Base-by-base conservation (phyloP, 2,113 vertebrate genomes). In the Crotalus tigris region DNA sequence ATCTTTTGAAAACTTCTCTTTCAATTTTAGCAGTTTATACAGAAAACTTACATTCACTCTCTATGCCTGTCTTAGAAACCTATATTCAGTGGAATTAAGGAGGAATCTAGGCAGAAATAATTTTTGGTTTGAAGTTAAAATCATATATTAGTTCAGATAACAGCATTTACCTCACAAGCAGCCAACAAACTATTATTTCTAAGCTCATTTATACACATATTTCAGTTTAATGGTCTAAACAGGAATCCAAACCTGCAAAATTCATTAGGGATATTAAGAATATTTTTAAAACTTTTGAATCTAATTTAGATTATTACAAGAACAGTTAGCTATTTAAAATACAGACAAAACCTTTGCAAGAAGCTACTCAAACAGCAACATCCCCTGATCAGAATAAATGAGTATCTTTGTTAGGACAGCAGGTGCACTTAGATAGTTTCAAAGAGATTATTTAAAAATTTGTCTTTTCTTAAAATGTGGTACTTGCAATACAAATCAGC, bases 151-250 rank as follows among this genome's bases (percentile, higher is more conserved):
- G 5, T 39, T 88, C 4, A 24, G 58, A 69, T 88, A 19, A 69
- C 92, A 81, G 69, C 0, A 94, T 64, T 57, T 12, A 58, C 21
- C 91, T 93, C 26, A 93, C 93, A 15, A 57, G 26, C 93, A 90
- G 26, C n/a, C 61, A 61, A 59, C 6, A 24, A 12, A 53, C 53
- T 49, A 54, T 21, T 88, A 21, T 75, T n/a, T 4, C 26, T 81
- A 93, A 94, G 23, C 4, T 21, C 46, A 91, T 26, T 93, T 87
- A 12, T 91, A 93, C 5, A 89, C 5, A 89, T 92, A 90, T 53
- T 59, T 91, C 55, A 29, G 21, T 53, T 1, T 89, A 10, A 6
- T 26, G n/a, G 17, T 26, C 53, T n/a, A 90, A 90, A 24, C 23
- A 91, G 33, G 24, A 58, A 58, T 29, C 39, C 8, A 85, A 23